Conservation (phyloP, 2,113 vertebrate genomes). For the Corynorhinus townsendii region DNA sequence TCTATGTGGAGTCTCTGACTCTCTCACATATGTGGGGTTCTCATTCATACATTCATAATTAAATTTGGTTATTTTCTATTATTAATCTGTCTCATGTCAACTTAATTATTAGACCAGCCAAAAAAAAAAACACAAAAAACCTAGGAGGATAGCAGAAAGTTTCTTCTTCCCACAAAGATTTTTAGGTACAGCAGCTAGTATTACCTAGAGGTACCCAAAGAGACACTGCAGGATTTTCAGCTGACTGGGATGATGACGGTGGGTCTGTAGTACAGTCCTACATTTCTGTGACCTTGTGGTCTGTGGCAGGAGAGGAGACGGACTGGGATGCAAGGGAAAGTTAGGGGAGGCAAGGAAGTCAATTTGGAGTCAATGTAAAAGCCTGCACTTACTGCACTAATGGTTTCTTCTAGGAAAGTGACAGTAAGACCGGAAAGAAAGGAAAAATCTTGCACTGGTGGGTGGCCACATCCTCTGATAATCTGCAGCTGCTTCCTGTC, state of each 20-base stretch:
- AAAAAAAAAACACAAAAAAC: not conserved
- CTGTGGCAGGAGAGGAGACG: not conserved
- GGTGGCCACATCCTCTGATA: not conserved
- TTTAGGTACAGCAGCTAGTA: not conserved
- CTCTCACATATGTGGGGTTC: not conserved
- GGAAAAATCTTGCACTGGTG: not conserved
- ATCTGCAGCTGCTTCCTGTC: slow-evolving; percentile 46
- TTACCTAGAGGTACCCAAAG: not conserved
- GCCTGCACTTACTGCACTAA: not conserved
- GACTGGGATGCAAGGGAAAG: too few relatives aligned
- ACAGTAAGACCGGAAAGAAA: not conserved
- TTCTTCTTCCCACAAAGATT: not conserved
- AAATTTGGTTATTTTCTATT: not conserved
- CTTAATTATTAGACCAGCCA: not conserved
- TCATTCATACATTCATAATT: not conserved
- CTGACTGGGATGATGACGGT: accelerated
- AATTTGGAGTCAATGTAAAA: not conserved
- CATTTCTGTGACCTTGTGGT: not conserved
- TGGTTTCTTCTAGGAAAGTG: not conserved
- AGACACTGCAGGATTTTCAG: not conserved
- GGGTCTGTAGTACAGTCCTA: not conserved
- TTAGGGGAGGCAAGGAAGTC: not conserved
- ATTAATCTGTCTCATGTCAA: not conserved
- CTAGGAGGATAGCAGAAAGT: not conserved
- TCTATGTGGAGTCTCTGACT: not conserved